Percentiles rank a stretch among this genome's conserved stretches.
These are phyloP conservation scores for Aurelia sp. DNA, from an alignment of 30 jellyfish, hydroid and myxozoan species.

Conservation along the genomic window DNA sequence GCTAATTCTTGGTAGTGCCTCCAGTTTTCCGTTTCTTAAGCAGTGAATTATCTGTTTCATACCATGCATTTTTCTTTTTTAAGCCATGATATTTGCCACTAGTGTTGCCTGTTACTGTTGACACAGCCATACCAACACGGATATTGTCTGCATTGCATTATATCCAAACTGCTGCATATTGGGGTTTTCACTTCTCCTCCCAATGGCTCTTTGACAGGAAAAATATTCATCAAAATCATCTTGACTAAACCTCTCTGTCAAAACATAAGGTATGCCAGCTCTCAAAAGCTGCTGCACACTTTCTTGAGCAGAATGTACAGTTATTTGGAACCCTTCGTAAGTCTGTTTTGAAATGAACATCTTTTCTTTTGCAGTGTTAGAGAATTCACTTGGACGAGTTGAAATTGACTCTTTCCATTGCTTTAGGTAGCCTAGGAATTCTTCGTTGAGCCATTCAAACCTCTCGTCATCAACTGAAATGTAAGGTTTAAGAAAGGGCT, in stretches of 20 bases:
- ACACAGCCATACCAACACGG: conserved; percentile 34
- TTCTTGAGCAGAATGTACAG: conserved; percentile 23
- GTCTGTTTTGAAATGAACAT: conserved; percentile 57
- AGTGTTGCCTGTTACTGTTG: conserved; percentile 45
- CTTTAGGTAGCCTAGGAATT: conserved; percentile 5
- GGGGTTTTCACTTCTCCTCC: conserved; percentile 56
- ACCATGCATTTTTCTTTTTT: conserved; percentile 30
- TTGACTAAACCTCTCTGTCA: conserved; percentile 47
- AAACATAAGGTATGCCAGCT: conserved; percentile 46
- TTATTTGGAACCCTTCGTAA: conserved; percentile 37
- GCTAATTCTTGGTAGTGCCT: no score
- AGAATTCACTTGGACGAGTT: conserved; percentile 44
- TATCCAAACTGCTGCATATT: conserved; percentile 40
- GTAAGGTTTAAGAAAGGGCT: conserved; percentile 29
- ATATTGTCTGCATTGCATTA: conserved; percentile 40
- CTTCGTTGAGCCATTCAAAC: conserved; percentile 37
- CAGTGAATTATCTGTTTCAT: conserved; percentile 25
- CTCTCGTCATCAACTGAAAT: conserved; percentile 41
- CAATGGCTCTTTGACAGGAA: conserved; percentile 48
- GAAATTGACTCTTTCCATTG: conserved; percentile 45
- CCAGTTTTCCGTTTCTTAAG: conserved; percentile 19
- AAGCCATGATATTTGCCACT: conserved; percentile 42
- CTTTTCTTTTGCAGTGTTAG: conserved; percentile 23
- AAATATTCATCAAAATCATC: conserved; percentile 36
- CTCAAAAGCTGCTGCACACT: conserved; percentile 20